Base-by-base conservation (phyloP, 1,140 invertebrate species). In the Cydia splendana region DNA sequence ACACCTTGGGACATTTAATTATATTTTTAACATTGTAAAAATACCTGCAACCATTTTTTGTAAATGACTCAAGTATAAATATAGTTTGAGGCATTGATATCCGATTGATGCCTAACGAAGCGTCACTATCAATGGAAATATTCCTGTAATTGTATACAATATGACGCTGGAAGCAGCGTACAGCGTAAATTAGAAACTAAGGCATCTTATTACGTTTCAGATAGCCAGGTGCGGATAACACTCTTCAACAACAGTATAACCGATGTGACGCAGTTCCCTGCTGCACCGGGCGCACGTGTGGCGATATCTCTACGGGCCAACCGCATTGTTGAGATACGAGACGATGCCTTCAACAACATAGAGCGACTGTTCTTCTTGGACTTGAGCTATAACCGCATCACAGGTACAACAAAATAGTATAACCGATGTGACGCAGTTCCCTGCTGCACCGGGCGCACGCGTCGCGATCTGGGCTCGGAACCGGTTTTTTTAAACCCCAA, bases 311-410 rank as follows among this genome's bases (percentile, higher is more conserved):
- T 94, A 78, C 87, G 89, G 57, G 84, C 83, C 5, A 95, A 95
- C 79, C 85, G 88, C 48, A 93, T 96, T 34, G 85, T 88, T 65
- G 91, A 94, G 67, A 95, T 97, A 71, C 94, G 95, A 24, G 86
- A 94, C 34, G 91, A 91, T 1, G 94, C 95, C 0, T 97, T 97
- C 82, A 94, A 94, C 80, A 92, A 95, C 80, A 91, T 96, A 9
- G 89, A 91, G n/a, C 94, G 94, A 77, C 87, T 97, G n/a, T 92
- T 93, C 18, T 95, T 95, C 77, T 88, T 97, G 57, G 96, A 97
- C 88, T 88, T 97, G 74, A 96, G 96, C 90, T 94, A 95, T 82
- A 97, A 97, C 86, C 82, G 91, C 42, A 88, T 97, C 3, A 94
- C 94, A 85, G 94, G 96, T 94, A 94, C 18, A 20, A 20, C n/a